phyloP scores from a whole-genome alignment of 2,113 vertebrate species.

The Scopus umbretta region DNA sequence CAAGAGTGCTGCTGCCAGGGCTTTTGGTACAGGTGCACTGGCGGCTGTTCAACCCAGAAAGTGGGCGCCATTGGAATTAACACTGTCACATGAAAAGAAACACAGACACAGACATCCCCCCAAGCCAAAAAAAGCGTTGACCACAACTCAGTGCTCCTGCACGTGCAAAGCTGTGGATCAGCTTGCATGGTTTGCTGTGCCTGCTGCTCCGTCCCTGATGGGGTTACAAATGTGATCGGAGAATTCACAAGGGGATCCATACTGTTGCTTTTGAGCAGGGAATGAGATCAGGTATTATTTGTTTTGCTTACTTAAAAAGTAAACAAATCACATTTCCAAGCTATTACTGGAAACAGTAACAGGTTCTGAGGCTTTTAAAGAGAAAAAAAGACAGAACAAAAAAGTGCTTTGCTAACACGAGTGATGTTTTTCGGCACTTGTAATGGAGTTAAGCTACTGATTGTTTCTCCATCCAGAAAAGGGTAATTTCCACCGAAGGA shows the following conservation, averaged over 20 bases:
- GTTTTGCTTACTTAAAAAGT: background rate
- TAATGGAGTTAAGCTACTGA: background rate
- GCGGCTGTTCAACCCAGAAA: background rate
- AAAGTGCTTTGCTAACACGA: background rate
- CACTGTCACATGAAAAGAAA: background rate
- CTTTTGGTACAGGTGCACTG: background rate
- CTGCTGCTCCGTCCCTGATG: accelerated
- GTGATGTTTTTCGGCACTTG: background rate
- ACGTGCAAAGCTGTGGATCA: background rate
- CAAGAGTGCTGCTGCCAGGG: background rate
- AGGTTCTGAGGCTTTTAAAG: background rate
- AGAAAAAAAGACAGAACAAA: background rate
- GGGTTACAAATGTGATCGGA: background rate
- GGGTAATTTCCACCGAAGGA: background rate
- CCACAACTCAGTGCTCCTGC: background rate
- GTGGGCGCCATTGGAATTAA: background rate
- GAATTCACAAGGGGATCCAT: background rate
- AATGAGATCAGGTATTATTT: background rate
- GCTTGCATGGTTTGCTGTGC: background rate
- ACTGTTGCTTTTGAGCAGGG: background rate
- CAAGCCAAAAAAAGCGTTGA: accelerated
- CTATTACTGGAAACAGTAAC: background rate
- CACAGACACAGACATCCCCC: background rate
- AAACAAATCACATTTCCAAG: background rate
- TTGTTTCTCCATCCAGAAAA: background rate